A percentile compares a stretch with the other conserved stretches of the same genome.
Evolutionary conservation across 2,888 invertebrate genomes (phyloP).

Genomic region (Zaprionus lineosus): DNA sequence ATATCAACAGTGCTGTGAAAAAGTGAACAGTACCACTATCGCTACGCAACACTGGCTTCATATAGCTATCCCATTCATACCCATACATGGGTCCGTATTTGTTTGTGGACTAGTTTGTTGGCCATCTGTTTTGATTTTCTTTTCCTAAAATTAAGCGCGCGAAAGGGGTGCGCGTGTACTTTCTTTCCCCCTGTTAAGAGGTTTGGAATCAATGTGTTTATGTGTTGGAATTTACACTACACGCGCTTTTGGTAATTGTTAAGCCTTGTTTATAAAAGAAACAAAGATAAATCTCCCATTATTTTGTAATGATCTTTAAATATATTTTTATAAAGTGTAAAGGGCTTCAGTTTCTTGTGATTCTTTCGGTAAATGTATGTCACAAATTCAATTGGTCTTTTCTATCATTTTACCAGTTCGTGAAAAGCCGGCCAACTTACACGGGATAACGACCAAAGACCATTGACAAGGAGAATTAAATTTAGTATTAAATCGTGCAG

Average conservation of each 20-base stretch:
- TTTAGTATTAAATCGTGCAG: constrained; percentile 63
- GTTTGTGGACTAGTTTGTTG: constrained; percentile 59
- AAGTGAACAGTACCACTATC: constrained; percentile 55
- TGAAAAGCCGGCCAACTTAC: constrained; percentile 29
- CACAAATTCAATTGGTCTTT: constrained; percentile 37
- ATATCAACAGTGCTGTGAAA: constrained; percentile 63
- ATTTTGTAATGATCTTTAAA: too few relatives aligned
- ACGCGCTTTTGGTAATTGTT: constrained; percentile 66
- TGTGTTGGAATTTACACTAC: constrained; percentile 59
- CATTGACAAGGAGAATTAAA: constrained; percentile 30
- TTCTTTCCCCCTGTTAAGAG: constrained; percentile 52
- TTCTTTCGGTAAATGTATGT: too few relatives aligned
- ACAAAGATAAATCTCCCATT: too few relatives aligned
- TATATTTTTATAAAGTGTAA: too few relatives aligned
- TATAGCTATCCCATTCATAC: constrained; percentile 44
- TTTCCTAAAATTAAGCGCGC: constrained; percentile 75
- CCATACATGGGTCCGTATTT: constrained; percentile 41
- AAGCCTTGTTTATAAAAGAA: too few relatives aligned
- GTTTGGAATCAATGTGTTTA: constrained; percentile 39
- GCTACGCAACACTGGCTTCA: constrained; percentile 43
- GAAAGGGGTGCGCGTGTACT: constrained; percentile 78
- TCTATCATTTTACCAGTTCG: constrained; percentile 24
- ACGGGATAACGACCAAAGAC: constrained; percentile 25
- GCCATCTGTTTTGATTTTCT: constrained; percentile 74
- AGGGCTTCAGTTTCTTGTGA: too few relatives aligned